phyloP scores from a whole-genome alignment of 2,113 vertebrate genomes.

The Fulica atra region DNA sequence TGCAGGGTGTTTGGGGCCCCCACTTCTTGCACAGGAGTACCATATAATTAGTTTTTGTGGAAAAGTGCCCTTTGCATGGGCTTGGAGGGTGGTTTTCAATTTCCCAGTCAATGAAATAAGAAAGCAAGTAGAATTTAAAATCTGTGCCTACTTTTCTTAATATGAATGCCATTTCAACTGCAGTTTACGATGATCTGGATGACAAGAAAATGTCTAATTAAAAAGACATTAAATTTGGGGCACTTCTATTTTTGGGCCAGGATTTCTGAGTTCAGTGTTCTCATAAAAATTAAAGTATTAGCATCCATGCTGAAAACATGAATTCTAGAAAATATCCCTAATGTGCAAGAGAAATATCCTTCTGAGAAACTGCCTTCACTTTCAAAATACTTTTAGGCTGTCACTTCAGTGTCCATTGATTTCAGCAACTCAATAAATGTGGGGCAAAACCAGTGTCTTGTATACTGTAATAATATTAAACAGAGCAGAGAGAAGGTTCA shows the following conservation, averaged over 20 bases:
- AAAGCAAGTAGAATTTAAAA: background rate
- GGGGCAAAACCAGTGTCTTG: background rate
- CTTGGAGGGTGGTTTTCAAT: background rate
- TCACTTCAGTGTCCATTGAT: background rate
- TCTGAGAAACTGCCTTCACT: background rate
- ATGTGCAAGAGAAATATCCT: constrained; percentile 14
- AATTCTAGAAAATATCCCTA: constrained; percentile 43
- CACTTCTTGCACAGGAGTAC: background rate
- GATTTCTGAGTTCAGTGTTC: background rate
- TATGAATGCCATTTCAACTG: background rate
- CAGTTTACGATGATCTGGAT: background rate
- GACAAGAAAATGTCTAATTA: background rate
- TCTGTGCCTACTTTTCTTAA: background rate
- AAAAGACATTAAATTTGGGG: background rate
- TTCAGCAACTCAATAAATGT: background rate
- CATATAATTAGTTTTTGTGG: background rate
- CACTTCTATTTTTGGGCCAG: background rate
- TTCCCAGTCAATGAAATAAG: background rate
- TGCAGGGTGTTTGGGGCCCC: background rate
- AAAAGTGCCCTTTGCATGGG: fast-evolving
- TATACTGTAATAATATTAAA: constrained; percentile 11
- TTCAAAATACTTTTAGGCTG: constrained; percentile 21
- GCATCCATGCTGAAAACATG: background rate
- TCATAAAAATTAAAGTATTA: constrained; percentile 26
- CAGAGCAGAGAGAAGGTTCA: background rate